Base-by-base conservation (phyloP, 2,797 vertebrate genomes). In the Pterois miles region DNA sequence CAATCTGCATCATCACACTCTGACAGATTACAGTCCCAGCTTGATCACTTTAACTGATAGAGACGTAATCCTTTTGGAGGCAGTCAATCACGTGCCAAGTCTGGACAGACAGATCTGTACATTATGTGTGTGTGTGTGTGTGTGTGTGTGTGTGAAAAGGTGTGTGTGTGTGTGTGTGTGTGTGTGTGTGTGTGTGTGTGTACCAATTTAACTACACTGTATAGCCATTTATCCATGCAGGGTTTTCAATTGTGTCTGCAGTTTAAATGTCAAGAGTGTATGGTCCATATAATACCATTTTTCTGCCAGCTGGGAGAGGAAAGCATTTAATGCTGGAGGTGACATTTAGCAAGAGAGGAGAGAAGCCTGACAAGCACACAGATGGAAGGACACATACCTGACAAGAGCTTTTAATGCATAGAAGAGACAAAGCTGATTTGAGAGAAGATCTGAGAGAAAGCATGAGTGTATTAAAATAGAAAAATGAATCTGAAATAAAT, bases 181-280 rank as follows among this genome's bases (percentile, higher is more conserved):
- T n/a, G 34, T 63, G 50, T 58, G 40, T 53, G 48, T 23, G 34
- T 73, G 54, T 33, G 27, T 62, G 63, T 22, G 13, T 40, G 58
- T 31, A 8, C 25, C 65, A 81, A 57, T 27, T 31, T 64, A 79
- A 74, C 80, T 43, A 58, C 27, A 50, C 36, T 79, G 38, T 76
- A 77, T 75, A 81, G 78, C 80, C 71, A 81, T 86, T 86, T 83
- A 87, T 81, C 71, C 31, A 63, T 67, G 62, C 64, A 52, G 23
- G 63, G 65, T 60, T 81, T 90, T 84, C 71, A 80, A 68, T 79
- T 86, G 74, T 81, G 82, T 78, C 63, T 87, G 72, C 83, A 81
- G 88, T 88, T 85, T 85, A 91, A 92, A 92, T 91, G 89, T 84
- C 91, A 91, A 71, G 80, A 85, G 71, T 83, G 71, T 80, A 90